phyloP scores from a whole-genome alignment of 2,797 vertebrate genomes.

The Lutjanus argentimaculatus region DNA sequence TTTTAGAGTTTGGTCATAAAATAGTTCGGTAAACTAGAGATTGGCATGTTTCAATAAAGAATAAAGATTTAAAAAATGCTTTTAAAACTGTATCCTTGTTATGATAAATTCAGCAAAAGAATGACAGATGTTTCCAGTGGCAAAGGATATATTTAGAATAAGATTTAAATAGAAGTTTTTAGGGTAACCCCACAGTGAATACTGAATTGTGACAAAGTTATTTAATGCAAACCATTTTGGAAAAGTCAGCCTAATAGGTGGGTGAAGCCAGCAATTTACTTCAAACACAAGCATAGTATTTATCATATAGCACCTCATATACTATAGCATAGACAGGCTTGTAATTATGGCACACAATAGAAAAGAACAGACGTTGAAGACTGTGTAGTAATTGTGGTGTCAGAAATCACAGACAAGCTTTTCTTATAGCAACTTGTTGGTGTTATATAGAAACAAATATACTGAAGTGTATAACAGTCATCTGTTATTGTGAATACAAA shows the following conservation, averaged over 20 bases:
- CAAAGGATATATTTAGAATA: not conserved
- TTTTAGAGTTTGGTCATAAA: not conserved
- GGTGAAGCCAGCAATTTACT: conserved; percentile 71
- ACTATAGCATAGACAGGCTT: conserved; percentile 56
- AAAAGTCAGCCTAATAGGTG: conserved; percentile 51
- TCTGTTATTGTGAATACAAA: conserved; percentile 48
- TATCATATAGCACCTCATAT: conserved; percentile 62
- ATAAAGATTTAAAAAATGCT: not conserved
- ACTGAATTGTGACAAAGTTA: conserved; percentile 21
- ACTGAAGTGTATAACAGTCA: conserved; percentile 46
- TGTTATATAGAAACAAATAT: conserved; percentile 68
- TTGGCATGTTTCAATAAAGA: not conserved
- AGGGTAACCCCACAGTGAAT: not conserved
- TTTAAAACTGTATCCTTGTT: not conserved
- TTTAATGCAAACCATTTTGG: conserved; percentile 46
- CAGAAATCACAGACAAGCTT: conserved; percentile 69
- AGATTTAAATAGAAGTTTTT: conserved; percentile 6
- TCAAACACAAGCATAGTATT: conserved; percentile 62
- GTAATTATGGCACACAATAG: conserved; percentile 76
- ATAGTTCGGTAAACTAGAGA: not conserved
- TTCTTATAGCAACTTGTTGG: conserved; percentile 67
- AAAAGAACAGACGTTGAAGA: conserved; percentile 62
- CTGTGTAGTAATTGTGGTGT: conserved; percentile 71
- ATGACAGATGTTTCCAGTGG: not conserved
- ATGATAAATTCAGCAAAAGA: not conserved